phyloP scores from a whole-genome alignment of 2,888 invertebrate genomes.

The Plebejus melissa region DNA sequence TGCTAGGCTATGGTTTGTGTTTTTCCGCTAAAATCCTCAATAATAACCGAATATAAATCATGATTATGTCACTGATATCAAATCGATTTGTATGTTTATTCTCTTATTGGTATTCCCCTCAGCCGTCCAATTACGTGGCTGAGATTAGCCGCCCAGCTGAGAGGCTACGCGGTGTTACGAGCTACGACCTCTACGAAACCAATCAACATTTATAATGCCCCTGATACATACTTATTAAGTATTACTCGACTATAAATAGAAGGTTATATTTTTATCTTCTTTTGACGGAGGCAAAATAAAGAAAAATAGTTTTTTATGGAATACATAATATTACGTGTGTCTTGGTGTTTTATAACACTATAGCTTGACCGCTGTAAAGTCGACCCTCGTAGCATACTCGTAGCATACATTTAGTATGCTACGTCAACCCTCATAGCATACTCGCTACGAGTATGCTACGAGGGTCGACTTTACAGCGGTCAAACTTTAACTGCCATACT shows the following conservation, averaged over 20 bases:
- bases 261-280: background rate
- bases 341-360: no score
- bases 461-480: no score
- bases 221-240: background rate
- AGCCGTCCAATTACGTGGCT: background rate
- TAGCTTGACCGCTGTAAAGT: no score
- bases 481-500: no score
- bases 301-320: no score
- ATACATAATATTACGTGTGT: no score
- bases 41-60: background rate
- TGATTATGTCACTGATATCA: background rate
- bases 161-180: background rate
- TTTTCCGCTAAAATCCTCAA: background rate
- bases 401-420: no score
- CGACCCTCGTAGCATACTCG: no score
- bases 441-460: no score
- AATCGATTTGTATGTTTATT: background rate
- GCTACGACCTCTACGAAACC: background rate
- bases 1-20: no score
- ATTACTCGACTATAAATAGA: background rate
- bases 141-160: conserved; percentile 3
- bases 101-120: conserved; percentile 1
- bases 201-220: conserved; percentile 4
- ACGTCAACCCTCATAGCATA: no score
- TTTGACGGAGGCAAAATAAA: no score